phyloP scores from a whole-genome alignment of 2,888 invertebrate species.

The Chorisops tibialis region DNA sequence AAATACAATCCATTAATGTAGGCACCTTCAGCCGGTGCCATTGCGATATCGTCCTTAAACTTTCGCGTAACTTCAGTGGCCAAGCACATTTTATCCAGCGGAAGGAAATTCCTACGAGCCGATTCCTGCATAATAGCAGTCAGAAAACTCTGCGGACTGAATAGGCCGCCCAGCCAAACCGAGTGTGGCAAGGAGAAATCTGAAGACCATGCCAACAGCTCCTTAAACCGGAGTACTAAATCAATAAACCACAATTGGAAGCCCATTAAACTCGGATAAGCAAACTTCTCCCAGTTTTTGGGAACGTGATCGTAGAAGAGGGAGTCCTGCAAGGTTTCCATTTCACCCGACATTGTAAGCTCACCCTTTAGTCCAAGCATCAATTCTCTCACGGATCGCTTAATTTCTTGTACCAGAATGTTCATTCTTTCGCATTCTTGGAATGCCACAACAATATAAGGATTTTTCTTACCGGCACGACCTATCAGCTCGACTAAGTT shows the following conservation, averaged over 20 bases:
- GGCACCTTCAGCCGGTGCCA: constrained; percentile 87
- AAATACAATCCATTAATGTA: constrained; percentile 86
- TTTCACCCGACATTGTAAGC: constrained; percentile 88
- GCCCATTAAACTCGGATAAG: constrained; percentile 85
- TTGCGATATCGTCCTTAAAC: constrained; percentile 76
- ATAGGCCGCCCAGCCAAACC: constrained; percentile 93
- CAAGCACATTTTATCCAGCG: constrained; percentile 92
- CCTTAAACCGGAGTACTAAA: constrained; percentile 73
- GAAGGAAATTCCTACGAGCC: constrained; percentile 92
- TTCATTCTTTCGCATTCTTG: constrained; percentile 97
- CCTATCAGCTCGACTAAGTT: constrained; percentile 80
- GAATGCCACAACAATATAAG: constrained; percentile 86
- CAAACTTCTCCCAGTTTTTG: constrained; percentile 75
- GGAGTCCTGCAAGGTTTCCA: constrained; percentile 83
- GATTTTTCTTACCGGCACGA: constrained; percentile 85
- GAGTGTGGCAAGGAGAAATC: constrained; percentile 78
- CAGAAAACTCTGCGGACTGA: constrained; percentile 95
- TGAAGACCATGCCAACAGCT: constrained; percentile 82
- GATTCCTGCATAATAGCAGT: constrained; percentile 98
- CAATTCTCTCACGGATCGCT: constrained; percentile 77
- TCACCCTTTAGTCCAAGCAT: constrained; percentile 91
- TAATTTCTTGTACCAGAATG: constrained; percentile 75
- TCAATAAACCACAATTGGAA: constrained; percentile 87
- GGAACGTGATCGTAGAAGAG: constrained; percentile 88
- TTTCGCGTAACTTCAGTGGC: constrained; percentile 95